Evolutionary conservation across 2,113 vertebrate species (phyloP).

Genomic region (Pipra filicauda): DNA sequence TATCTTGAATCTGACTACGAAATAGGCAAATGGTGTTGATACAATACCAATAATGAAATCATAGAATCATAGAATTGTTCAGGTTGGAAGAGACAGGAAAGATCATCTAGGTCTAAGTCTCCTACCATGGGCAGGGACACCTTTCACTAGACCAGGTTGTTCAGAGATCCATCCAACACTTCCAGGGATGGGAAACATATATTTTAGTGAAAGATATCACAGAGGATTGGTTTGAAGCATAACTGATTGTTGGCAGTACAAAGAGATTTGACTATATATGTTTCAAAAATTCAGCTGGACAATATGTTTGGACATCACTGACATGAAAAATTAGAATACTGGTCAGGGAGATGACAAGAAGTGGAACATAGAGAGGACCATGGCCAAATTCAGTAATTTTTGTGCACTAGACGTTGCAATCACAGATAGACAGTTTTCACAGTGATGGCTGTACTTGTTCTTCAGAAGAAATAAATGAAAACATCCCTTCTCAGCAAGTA

Average conservation of each 20-base stretch:
- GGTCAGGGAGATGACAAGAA: background rate
- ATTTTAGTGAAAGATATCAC: background rate
- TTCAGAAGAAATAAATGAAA: background rate
- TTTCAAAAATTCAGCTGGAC: background rate
- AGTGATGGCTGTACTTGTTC: background rate
- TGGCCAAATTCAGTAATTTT: background rate
- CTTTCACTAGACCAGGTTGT: background rate
- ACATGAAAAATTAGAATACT: background rate
- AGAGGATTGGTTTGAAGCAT: background rate
- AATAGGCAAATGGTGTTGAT: background rate
- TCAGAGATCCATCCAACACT: background rate
- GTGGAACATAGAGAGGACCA: background rate
- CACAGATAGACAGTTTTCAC: background rate
- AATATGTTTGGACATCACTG: background rate
- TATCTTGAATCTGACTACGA: background rate
- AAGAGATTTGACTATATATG: background rate
- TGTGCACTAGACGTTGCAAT: background rate
- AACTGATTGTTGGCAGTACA: background rate
- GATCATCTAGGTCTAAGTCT: background rate
- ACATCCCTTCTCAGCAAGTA: background rate
- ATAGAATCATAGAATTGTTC: background rate
- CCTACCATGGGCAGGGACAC: background rate
- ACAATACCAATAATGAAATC: background rate
- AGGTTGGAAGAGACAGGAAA: background rate
- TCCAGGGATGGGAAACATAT: background rate